phyloP scores from a whole-genome alignment of 2,888 invertebrate genomes.

The Lycocerus yunnanus region DNA sequence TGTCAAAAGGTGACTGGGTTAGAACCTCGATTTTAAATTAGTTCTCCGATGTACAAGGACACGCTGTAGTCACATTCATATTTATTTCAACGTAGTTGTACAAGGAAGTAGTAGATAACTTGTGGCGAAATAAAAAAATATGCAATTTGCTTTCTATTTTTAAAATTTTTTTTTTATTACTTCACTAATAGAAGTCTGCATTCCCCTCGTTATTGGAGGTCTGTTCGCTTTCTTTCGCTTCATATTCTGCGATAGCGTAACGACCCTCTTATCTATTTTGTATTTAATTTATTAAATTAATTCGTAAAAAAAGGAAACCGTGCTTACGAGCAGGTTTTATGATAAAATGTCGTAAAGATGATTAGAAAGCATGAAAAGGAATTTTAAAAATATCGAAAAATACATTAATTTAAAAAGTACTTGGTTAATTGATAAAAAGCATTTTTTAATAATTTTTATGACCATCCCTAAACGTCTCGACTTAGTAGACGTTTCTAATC shows the following conservation, averaged over 20 bases:
- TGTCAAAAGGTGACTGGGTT: too few relatives aligned
- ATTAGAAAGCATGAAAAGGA: neutral
- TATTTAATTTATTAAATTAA: neutral
- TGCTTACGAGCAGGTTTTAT: neutral
- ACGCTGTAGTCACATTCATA: neutral
- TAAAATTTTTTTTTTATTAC: neutral
- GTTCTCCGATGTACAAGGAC: neutral
- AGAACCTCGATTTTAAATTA: too few relatives aligned
- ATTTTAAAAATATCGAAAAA: neutral
- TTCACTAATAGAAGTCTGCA: neutral
- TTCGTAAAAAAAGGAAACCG: neutral
- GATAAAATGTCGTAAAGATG: neutral
- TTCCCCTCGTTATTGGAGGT: neutral
- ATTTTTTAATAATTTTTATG: constrained; percentile 7
- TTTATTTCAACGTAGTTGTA: neutral
- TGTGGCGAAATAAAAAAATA: neutral
- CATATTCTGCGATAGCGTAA: neutral
- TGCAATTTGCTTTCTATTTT: neutral
- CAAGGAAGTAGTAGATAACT: too few relatives aligned
- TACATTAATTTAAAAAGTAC: neutral
- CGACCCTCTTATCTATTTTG: neutral
- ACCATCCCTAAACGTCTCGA: constrained; percentile 8
- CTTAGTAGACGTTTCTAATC: constrained; percentile 16
- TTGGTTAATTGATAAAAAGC: constrained; percentile 3
- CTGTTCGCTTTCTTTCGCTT: neutral